These are phyloP conservation scores for Drosophila chauvacae DNA, from an alignment of 1,140 invertebrate genomes.

Conservation along the genomic window DNA sequence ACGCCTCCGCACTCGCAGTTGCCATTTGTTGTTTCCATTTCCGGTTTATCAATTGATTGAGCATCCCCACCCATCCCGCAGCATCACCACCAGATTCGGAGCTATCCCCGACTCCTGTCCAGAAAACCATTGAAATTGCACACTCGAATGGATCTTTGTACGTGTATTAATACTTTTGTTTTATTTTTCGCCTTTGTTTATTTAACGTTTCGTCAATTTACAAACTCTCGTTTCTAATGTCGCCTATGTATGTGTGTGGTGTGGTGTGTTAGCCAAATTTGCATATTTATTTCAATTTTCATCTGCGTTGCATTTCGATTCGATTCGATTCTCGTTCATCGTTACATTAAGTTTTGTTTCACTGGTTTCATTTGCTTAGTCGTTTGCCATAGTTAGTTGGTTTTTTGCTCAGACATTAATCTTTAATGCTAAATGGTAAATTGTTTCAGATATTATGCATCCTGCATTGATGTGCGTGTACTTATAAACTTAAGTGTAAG, in stretches of 20 bases:
- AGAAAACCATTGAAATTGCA: constrained; percentile 51
- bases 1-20: constrained; percentile 34
- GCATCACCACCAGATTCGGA: neutral
- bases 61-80: neutral
- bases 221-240: constrained; percentile 67
- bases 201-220: constrained; percentile 73
- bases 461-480: constrained; percentile 61
- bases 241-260: constrained; percentile 35
- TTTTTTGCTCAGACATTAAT: constrained; percentile 75
- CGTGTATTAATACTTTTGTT: constrained; percentile 44
- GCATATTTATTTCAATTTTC: constrained; percentile 38
- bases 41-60: constrained; percentile 65
- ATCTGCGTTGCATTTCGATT: constrained; percentile 46
- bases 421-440: constrained; percentile 76
- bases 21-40: constrained; percentile 63
- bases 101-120: neutral
- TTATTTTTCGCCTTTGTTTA: constrained; percentile 57
- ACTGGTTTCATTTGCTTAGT: constrained; percentile 41
- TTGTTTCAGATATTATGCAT: constrained; percentile 65
- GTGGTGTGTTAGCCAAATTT: constrained; percentile 20
- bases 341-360: constrained; percentile 39
- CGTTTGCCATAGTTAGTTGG: constrained; percentile 74
- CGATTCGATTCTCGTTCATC: constrained; percentile 41
- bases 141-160: constrained; percentile 35
- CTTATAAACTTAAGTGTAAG: constrained; percentile 25